A percentile compares a stretch with the other conserved stretches of the same genome.
Conservation (phyloP, 2,888 invertebrate genomes). For the Apodemia duryi region DNA sequence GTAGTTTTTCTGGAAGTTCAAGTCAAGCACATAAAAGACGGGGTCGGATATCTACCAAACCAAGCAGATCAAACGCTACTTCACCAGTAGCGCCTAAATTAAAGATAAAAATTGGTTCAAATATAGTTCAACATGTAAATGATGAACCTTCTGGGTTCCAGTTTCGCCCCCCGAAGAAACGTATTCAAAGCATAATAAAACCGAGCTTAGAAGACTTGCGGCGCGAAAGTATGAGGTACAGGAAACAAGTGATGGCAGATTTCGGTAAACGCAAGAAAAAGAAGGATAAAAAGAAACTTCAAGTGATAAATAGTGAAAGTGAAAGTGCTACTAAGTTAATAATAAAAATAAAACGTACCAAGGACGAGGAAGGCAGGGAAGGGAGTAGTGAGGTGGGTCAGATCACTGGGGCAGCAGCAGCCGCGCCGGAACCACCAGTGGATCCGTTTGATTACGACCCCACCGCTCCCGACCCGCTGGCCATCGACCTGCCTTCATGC, state of each 20-base stretch:
- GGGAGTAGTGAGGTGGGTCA: conserved; percentile 42
- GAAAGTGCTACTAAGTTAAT: conserved; percentile 86
- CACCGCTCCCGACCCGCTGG: conserved; percentile 65
- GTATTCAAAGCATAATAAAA: conserved; percentile 81
- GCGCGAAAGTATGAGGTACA: conserved; percentile 92
- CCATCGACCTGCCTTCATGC: conserved; percentile 63
- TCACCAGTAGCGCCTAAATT: conserved; percentile 82
- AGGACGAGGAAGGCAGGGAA: conserved; percentile 55
- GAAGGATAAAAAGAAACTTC: conserved; percentile 76
- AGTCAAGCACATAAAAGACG: conserved; percentile 52
- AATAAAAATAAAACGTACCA: conserved; percentile 83
- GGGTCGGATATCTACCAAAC: conserved; percentile 49
- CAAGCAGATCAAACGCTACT: conserved; percentile 40
- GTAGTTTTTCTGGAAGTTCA: conserved; percentile 37
- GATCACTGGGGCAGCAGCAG: conserved; percentile 41
- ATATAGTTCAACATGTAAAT: conserved; percentile 73
- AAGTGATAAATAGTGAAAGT: conserved; percentile 69
- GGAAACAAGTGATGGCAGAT: conserved; percentile 90
- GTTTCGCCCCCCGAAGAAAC: conserved; percentile 90
- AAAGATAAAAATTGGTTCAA: conserved; percentile 86
- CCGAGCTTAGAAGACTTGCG: conserved; percentile 89
- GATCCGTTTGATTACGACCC: conserved; percentile 73
- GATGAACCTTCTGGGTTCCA: conserved; percentile 69
- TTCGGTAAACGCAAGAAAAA: conserved; percentile 80
- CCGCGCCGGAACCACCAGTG: conserved; percentile 49